Conservation (phyloP, 1,140 invertebrate species). For the Rhyacophila brunnea region DNA sequence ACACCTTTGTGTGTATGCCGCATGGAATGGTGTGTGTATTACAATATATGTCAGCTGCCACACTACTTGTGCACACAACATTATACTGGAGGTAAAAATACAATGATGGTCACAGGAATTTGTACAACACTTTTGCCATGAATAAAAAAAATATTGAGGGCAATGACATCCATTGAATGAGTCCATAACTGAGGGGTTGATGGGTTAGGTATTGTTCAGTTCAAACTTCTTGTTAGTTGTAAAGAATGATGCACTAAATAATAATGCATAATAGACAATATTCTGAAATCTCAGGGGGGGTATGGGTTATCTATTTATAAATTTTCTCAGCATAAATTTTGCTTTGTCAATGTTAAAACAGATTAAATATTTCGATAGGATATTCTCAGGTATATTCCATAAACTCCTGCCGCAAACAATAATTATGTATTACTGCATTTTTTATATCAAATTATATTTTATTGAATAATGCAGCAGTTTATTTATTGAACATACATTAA, state of each 20-base stretch:
- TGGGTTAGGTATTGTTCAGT: too few species aligned
- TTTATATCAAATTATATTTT: too few species aligned
- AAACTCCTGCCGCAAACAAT: too few species aligned
- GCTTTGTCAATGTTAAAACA: neutral
- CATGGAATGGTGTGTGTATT: neutral
- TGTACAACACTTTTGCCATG: neutral
- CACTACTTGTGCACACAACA: neutral
- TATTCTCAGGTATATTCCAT: too few species aligned
- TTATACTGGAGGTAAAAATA: slow-evolving; percentile 1
- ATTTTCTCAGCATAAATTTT: neutral
- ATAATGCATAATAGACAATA: neutral
- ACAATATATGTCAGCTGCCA: neutral
- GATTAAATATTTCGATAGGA: neutral
- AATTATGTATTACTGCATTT: too few species aligned
- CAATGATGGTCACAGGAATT: slow-evolving; percentile 5
- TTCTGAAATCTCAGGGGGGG: too few species aligned
- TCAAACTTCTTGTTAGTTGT: too few species aligned
- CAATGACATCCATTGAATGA: neutral
- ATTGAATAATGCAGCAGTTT: too few species aligned
- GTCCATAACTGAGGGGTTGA: neutral
- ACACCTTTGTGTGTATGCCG: neutral
- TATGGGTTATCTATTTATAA: too few species aligned
- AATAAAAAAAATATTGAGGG: slow-evolving; percentile 8
- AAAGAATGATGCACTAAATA: neutral
- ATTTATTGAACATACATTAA: too few species aligned